A percentile compares a stretch with the other conserved stretches of the same genome.
phyloP scores from a whole-genome alignment of 1,140 invertebrate genomes.

The Papilio glaucus region DNA sequence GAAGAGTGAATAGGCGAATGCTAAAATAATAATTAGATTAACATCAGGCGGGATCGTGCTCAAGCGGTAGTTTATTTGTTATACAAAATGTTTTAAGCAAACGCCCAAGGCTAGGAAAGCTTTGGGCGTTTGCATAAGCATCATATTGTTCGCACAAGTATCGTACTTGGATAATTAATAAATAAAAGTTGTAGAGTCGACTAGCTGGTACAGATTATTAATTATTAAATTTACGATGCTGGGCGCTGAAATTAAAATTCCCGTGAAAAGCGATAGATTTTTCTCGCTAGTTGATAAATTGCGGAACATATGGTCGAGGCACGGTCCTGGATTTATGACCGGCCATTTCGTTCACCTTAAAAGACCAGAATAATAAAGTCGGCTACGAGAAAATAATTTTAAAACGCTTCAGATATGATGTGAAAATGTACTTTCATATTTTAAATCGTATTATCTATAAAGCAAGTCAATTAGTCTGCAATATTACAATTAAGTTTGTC shows the following conservation, averaged over 20 bases:
- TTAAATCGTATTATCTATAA: too few relatives aligned
- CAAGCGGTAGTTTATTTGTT: too few relatives aligned
- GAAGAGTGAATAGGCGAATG: too few relatives aligned
- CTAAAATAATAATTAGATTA: too few relatives aligned
- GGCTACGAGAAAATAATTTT: slow-evolving; percentile 19
- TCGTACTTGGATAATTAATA: too few relatives aligned
- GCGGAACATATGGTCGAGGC: slow-evolving; percentile 16
- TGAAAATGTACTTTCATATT: not conserved
- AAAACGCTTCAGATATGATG: not conserved
- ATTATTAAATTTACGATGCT: slow-evolving; percentile 17
- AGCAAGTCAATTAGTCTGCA: too few relatives aligned
- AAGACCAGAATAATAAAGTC: slow-evolving; percentile 25
- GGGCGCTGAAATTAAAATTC: slow-evolving; percentile 15
- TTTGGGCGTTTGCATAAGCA: too few relatives aligned
- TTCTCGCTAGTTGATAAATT: slow-evolving; percentile 24
- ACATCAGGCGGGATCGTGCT: too few relatives aligned
- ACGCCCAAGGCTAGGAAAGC: too few relatives aligned
- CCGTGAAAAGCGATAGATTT: slow-evolving; percentile 17
- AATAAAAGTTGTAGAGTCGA: not conserved
- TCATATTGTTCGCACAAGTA: too few relatives aligned
- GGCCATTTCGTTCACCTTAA: slow-evolving; percentile 18
- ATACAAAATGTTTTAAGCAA: too few relatives aligned
- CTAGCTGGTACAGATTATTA: slow-evolving; percentile 5
- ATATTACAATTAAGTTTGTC: not conserved
- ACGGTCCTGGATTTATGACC: slow-evolving; percentile 7